Base-by-base conservation (phyloP, 2,113 vertebrate genomes). In the Mustela nigripes region DNA sequence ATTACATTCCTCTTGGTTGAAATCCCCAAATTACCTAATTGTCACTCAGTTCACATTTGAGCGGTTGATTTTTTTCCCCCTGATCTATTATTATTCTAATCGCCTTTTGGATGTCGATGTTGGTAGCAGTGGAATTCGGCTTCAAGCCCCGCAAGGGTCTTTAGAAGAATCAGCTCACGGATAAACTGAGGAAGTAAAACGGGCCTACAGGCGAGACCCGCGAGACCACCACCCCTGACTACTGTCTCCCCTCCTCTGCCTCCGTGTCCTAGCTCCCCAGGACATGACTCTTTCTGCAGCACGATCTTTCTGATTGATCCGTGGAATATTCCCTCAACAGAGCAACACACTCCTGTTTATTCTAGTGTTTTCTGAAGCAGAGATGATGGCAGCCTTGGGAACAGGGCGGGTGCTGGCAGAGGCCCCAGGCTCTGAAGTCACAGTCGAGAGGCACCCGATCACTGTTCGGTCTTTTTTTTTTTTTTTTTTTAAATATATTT, bases 1-100 rank as follows among this genome's bases (percentile, higher is more conserved):
- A 95, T 97, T 95, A 89, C 82, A 87, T 83, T 96, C 95, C 42
- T 95, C 86, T 95, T 91, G 91, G 62, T 94, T 95, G 88, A 95
- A 90, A 96, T 96, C 76, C 42, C 58, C 88, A 88, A 78, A 79
- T 81, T 53, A 74, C 93, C 76, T 42, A 84, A 90, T 88, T 95
- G 71, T 93, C 91, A 84, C 58, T 1, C 19, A 36, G 90, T 56
- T 94, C 81, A 79, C 71, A 80, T 93, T 65, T 45, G 65, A 95
- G 39, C 6, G 0, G n/a, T 74, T 69, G 63, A 33, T 85, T 56
- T 28, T 15, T 18, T n/a, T 0, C 19, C 9, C 10, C 50, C 33
- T 0, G 4, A 71, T 95, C 42, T 91, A 24, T 50, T 91, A 33
- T 58, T 95, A 89, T 53, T 78, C 31, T 83, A 76, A 83, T 58